Conservation (phyloP, 2,113 vertebrate genomes). For the Coptodon bakossiorum region DNA sequence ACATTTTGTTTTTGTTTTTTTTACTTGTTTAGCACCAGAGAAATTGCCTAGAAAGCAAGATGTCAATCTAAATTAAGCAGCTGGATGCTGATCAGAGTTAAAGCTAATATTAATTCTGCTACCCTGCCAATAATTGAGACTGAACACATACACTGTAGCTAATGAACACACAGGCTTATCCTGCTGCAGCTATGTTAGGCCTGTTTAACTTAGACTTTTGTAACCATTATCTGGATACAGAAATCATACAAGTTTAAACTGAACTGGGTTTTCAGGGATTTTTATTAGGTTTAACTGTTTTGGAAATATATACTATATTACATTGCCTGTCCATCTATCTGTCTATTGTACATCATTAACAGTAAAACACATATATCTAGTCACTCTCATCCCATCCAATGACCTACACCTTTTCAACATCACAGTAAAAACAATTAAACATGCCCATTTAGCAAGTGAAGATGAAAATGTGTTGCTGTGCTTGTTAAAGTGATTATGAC, state of each 20-base stretch:
- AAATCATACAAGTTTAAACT: neutral
- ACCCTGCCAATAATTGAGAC: neutral
- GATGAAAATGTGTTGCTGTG: neutral
- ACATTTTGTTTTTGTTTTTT: neutral
- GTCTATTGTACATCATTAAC: neutral
- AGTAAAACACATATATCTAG: neutral
- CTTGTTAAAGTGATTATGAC: neutral
- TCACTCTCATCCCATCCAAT: neutral
- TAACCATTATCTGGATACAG: neutral
- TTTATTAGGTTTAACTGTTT: neutral
- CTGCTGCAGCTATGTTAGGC: neutral
- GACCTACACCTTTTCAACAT: neutral
- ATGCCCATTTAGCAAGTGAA: neutral
- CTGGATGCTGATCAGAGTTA: neutral
- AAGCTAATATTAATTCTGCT: neutral
- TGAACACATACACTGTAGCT: neutral
- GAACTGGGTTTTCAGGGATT: neutral
- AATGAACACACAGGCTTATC: neutral
- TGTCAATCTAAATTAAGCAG: neutral
- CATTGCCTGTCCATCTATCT: neutral
- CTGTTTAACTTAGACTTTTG: neutral
- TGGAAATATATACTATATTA: neutral
- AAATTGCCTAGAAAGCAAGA: neutral
- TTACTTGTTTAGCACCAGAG: conserved; percentile 18
- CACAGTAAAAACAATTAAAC: neutral